Evolutionary conservation across 2,113 vertebrate genomes (phyloP), one percentile per base, ranked within the genome.

Genomic region (Trematomus loennbergii): DNA sequence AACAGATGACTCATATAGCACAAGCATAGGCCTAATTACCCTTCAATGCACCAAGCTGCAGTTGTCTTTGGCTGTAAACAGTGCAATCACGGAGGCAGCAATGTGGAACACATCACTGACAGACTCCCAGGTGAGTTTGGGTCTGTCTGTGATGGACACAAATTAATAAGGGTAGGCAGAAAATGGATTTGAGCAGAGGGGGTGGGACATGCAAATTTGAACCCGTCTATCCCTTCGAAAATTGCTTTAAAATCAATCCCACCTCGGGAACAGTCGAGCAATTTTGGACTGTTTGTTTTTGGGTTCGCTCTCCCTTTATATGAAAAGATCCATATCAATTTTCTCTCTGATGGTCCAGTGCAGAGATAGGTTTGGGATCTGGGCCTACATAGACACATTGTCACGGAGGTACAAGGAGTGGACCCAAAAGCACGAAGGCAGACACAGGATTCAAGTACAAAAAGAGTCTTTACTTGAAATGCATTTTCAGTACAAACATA

Each of bases 21-120:
- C 85, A 78, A 76, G 36, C 70, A 63, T 81, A 67, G 50, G 72
- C 74, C 80, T 88, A 89, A 92, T 91, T 91, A 88, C 78, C 76
- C 59, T 90, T 71, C 70, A 83, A 54, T 82, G 83, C 88, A 84
- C 53, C 61, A 59, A 76, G 72, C 83, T 85, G 84, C 81, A 90
- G 85, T 89, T 88, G 88, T 89, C 86, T 89, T 90, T 89, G 78
- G 67, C 87, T 92, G 87, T 89, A 90, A 91, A 91, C 91, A 91
- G 83, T 82, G 88, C 86, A 83, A 90, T 94, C 89, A 91, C 70
- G 71, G 72, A 89, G 74, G 87, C 89, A 87, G 85, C 83, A 88
- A 83, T 80, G 87, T 86, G 87, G 87, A 92, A 91, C 85, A 22
- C 78, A 83, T 87, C 84, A 79, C 65, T 88, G 75, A 69, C 71